Conservation (phyloP, 2,113 vertebrate genomes). For the Petrocephalus zakoni region DNA sequence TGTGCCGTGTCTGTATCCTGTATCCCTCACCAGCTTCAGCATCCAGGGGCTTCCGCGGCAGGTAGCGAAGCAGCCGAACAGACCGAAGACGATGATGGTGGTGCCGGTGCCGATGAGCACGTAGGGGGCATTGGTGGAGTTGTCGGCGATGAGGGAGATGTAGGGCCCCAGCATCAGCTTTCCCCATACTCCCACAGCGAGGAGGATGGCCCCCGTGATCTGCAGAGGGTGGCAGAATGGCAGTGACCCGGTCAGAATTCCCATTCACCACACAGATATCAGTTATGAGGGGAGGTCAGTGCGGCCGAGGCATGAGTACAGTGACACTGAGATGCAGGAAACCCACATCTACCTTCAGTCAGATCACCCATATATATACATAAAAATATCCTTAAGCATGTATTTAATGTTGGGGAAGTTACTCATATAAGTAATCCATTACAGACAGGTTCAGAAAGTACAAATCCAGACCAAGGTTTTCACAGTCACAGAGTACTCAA, state of each 20-base stretch:
- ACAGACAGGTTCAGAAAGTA: too few species aligned
- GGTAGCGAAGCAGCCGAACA: slow-evolving; percentile 77
- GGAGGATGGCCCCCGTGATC: slow-evolving; percentile 77
- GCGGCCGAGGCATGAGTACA: neutral
- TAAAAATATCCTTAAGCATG: neutral
- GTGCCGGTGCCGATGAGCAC: slow-evolving; percentile 77
- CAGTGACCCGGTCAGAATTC: neutral
- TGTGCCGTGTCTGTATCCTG: neutral
- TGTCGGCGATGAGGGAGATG: slow-evolving; percentile 77
- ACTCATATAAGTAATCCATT: too few species aligned
- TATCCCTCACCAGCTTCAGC: slow-evolving; percentile 70
- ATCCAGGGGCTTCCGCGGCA: slow-evolving; percentile 81
- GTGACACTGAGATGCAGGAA: neutral
- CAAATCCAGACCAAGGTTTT: too few species aligned
- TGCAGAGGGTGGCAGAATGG: neutral
- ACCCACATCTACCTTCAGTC: neutral
- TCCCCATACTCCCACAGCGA: slow-evolving; percentile 95
- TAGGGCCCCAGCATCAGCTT: slow-evolving; percentile 95
- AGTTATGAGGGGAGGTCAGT: neutral
- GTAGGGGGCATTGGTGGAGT: slow-evolving; percentile 77
- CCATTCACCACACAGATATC: neutral
- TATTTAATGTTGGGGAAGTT: neutral
- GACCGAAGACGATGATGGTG: slow-evolving; percentile 75
- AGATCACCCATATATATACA: neutral
- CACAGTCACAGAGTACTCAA: too few species aligned